Evolutionary conservation across 2,888 invertebrate genomes (phyloP).

Genomic region (Nomada lathburiana): DNA sequence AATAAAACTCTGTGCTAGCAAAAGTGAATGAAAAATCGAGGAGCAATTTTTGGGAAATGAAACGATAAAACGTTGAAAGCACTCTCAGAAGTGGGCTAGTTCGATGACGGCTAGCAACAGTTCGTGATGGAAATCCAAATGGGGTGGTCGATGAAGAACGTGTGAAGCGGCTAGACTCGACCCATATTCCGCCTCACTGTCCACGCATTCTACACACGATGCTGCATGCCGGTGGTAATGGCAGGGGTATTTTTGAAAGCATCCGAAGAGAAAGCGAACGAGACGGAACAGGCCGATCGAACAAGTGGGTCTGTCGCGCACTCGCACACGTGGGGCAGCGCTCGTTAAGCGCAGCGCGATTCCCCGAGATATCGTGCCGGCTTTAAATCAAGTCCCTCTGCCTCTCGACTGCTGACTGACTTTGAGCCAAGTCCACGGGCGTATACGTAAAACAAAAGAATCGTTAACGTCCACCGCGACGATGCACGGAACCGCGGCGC

Average conservation of each 20-base stretch:
- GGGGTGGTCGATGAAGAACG: background rate
- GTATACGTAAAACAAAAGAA: constrained; percentile 81
- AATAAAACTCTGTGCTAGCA: too few species aligned
- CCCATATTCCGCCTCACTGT: constrained; percentile 42
- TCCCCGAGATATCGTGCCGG: constrained; percentile 79
- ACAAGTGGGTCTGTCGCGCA: constrained; percentile 42
- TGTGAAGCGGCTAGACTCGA: constrained; percentile 29
- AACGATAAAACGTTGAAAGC: background rate
- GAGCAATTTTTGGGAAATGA: background rate
- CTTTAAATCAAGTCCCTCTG: constrained; percentile 80
- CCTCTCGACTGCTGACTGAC: constrained; percentile 71
- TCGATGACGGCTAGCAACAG: background rate
- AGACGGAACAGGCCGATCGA: constrained; percentile 24
- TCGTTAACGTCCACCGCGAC: constrained; percentile 78
- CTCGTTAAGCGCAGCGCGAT: constrained; percentile 81
- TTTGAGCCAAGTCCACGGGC: constrained; percentile 72
- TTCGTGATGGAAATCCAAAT: constrained; percentile 17
- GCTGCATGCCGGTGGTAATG: background rate
- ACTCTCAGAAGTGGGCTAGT: background rate
- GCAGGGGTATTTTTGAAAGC: constrained; percentile 60
- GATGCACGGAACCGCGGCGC: constrained; percentile 72
- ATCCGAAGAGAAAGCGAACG: background rate
- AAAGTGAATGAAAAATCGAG: background rate
- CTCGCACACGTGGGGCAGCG: constrained; percentile 72
- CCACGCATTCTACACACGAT: constrained; percentile 3